These are phyloP conservation scores for Drosophila prosaltans DNA, from an alignment of 1,140 invertebrate genomes.

Conservation along the genomic window DNA sequence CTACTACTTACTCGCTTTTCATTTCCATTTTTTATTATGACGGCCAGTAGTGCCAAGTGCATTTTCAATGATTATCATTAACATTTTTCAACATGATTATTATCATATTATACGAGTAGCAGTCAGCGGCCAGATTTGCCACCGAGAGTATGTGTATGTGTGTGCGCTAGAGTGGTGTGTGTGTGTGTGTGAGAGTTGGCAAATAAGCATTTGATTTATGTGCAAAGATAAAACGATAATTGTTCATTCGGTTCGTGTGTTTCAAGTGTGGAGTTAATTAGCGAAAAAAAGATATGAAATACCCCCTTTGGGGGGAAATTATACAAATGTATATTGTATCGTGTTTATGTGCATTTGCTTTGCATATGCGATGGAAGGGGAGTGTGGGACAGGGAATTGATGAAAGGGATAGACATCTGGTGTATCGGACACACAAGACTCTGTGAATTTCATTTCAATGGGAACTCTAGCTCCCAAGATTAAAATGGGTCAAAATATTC, in stretches of 20 bases:
- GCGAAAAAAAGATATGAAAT: conserved; percentile 12
- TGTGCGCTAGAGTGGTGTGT: not conserved
- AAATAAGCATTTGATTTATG: conserved; percentile 31
- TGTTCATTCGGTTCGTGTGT: conserved; percentile 18
- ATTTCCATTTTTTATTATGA: conserved; percentile 46
- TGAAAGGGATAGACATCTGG: no score
- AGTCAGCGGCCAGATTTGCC: not conserved
- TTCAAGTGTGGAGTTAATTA: conserved; percentile 11
- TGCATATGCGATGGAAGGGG: not conserved
- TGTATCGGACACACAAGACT: no score
- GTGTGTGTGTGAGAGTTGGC: conserved; percentile 6
- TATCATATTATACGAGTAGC: conserved; percentile 5
- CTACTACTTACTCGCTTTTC: conserved; percentile 27
- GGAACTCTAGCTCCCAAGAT: no score
- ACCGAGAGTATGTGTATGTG: not conserved
- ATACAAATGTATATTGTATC: not conserved
- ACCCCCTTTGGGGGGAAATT: not conserved
- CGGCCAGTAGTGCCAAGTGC: conserved; percentile 70
- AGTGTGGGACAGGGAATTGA: no score
- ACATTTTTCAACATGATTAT: conserved; percentile 25
- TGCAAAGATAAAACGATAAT: conserved; percentile 22
- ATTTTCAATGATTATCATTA: conserved; percentile 37
- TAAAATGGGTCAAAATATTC: no score
- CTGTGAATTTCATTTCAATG: no score
- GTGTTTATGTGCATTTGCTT: not conserved